Percentiles rank a stretch among this genome's conserved stretches.
phyloP scores from a whole-genome alignment of 2,797 vertebrate genomes.

The Mastacembelus armatus region DNA sequence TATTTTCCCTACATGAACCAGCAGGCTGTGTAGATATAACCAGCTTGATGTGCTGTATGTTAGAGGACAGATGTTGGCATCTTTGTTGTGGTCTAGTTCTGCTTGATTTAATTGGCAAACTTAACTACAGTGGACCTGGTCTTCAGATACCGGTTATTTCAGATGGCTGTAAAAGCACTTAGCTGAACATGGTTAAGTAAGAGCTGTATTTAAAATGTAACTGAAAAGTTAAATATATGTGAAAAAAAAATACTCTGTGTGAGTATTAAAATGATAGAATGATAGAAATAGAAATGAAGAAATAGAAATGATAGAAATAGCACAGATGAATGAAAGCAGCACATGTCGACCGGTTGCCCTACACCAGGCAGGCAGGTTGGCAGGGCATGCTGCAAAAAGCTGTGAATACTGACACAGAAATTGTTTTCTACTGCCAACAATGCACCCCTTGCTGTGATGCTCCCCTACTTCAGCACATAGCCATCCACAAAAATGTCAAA shows the following conservation, averaged over 20 bases:
- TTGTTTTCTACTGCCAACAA: background rate
- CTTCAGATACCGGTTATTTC: slow-evolving; percentile 31
- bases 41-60: too few species aligned
- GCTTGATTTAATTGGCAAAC: slow-evolving; percentile 36
- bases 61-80: slow-evolving; percentile 17
- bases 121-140: too few species aligned
- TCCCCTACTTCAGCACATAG: background rate
- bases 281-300: too few species aligned
- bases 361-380: background rate
- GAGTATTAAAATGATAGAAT: too few species aligned
- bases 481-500: slow-evolving; percentile 37
- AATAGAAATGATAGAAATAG: too few species aligned
- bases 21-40: too few species aligned
- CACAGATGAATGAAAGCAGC: background rate
- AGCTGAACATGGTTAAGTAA: too few species aligned
- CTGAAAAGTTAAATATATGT: slow-evolving; percentile 48
- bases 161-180: slow-evolving; percentile 25
- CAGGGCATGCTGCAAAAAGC: background rate
- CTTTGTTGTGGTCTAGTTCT: slow-evolving; percentile 6
- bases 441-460: background rate
- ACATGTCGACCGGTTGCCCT: background rate
- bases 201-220: too few species aligned
- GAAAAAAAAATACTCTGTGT: background rate
- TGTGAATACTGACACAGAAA: background rate
- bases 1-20: background rate